Evolutionary conservation across 2,113 vertebrate genomes (phyloP).

Genomic region (Cavia aperea): DNA sequence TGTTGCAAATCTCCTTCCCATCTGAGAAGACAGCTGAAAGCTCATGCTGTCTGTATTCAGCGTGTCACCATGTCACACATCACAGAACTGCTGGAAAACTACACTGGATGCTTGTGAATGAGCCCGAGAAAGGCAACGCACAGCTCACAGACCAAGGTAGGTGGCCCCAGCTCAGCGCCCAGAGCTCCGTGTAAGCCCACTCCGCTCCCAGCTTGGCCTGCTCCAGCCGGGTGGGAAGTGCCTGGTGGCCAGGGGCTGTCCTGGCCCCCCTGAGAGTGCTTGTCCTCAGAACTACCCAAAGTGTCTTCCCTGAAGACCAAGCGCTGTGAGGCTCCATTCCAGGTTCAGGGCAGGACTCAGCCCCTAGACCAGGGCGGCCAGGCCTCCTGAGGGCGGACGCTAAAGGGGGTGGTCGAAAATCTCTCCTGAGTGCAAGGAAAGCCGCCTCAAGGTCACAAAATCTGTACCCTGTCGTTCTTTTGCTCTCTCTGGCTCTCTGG

Average conservation of each 20-base stretch:
- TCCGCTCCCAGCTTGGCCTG: not conserved
- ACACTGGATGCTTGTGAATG: not conserved
- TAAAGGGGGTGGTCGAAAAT: rapidly evolving
- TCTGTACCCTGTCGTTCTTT: not conserved
- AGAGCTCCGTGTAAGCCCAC: not conserved
- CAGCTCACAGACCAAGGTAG: not conserved
- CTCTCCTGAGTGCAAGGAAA: not conserved
- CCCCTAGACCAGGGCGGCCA: not conserved
- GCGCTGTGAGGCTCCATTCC: not conserved
- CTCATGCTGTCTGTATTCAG: not conserved
- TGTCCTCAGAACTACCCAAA: not conserved
- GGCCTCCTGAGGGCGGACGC: not conserved
- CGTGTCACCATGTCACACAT: rapidly evolving
- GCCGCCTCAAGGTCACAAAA: not conserved
- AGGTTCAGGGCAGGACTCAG: not conserved
- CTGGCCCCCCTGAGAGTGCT: not conserved
- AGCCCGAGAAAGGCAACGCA: not conserved
- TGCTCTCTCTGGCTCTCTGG: not conserved
- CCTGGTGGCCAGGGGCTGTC: not conserved
- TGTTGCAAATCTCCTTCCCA: not conserved
- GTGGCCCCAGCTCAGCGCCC: not conserved
- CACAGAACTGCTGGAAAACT: not conserved
- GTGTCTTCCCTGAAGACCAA: not conserved
- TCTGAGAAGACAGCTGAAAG: not conserved
- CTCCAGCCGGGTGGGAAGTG: not conserved